Evolutionary conservation across 2,113 vertebrate genomes (phyloP).

Genomic region (Acrocephalus kingi): DNA sequence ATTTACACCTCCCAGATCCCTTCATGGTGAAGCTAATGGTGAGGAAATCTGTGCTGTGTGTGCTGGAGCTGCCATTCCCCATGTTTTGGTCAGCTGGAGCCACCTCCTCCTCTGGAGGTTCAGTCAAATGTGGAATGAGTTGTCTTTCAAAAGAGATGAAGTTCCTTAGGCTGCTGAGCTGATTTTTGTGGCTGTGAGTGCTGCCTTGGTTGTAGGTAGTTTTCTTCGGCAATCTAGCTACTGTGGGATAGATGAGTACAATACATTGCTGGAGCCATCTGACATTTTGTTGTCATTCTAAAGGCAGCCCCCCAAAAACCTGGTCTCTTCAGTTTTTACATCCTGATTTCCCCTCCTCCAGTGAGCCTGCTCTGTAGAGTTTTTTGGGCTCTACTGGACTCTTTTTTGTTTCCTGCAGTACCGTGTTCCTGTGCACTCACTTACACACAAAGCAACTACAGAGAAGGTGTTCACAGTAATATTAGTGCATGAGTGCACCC

Average conservation of each 20-base stretch:
- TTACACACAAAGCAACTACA: neutral
- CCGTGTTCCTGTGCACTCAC: neutral
- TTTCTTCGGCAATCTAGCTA: neutral
- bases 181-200: neutral
- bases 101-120: neutral
- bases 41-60: neutral
- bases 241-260: neutral
- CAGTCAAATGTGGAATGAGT: neutral
- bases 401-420: neutral
- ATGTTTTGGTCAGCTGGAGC: accelerated
- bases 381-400: neutral
- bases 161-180: neutral
- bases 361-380: neutral
- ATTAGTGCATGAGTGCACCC: neutral
- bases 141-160: neutral
- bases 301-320: neutral
- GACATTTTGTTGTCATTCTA: neutral
- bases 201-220: neutral
- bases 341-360: neutral
- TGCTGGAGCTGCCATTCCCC: neutral
- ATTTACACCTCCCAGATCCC: neutral
- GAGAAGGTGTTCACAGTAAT: neutral
- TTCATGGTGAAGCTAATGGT: neutral
- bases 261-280: neutral
- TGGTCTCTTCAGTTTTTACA: neutral